Base-by-base conservation (phyloP, 1,140 invertebrate species). In the Meloidogyne floridensis region DNA sequence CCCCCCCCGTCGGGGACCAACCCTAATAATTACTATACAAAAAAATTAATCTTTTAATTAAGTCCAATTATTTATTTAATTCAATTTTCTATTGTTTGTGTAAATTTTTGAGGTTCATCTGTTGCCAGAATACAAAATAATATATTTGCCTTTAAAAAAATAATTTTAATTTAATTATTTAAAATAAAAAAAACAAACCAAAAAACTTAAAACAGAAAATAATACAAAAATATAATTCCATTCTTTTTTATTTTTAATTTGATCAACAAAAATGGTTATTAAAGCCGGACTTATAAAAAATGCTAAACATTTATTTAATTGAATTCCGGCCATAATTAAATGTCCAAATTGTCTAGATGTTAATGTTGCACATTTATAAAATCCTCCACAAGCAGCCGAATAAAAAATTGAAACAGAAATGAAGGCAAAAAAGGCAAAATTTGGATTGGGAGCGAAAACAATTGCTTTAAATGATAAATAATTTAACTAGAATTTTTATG, bases 241-340 rank as follows among this genome's bases (percentile, higher is more conserved):
- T 80, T 86, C 86, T 15, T 42, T 53, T 13, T 77, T 80, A 47
- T 69, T 75, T 10, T 43, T 18, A 9, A 87, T 87, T 69, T 86
- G 80, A 10, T 87, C 42, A 5, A 86, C 86, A 53, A 86, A 86
- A 20, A 87, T 70, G 43, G 59, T 72, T 3, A 86, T 77, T 42
- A 86, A 56, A 1, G 84, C 80, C 0, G 85, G 85, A 9, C 77
- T 87, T 11, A 86, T 42, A 71, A 86, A 86, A 20, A 86, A 75
- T 11, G 76, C 81, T n/a, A 87, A 53, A 76, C 85, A 87, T 79
- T 86, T 86, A 54, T 87, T 77, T 51, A 86, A 85, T 77, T 86
- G 85, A n/a, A 75, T 81, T 70, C 65, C 69, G 3, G 85, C 80
- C 1, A 86, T 76, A 43, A 86, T 81, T 71, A 86, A 86, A 53